Evolutionary conservation across 2,888 invertebrate genomes (phyloP), one percentile per base, ranked within the genome.

Genomic region (Drosophila neotestacea): DNA sequence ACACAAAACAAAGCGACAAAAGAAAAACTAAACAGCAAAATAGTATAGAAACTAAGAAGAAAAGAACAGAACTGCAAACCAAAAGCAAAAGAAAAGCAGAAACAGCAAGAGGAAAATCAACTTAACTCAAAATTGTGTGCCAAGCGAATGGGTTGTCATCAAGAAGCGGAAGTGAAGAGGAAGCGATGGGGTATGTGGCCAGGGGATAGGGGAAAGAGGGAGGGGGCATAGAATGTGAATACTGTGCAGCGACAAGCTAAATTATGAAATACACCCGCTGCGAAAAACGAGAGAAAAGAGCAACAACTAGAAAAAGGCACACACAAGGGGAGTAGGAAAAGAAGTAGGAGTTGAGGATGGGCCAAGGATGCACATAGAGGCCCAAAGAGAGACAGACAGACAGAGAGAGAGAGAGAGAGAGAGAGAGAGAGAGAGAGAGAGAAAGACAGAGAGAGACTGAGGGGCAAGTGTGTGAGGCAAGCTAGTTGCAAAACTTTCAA

Each of bases 211-310:
- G 4, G 13, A 9, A 5, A 13, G 6, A 5, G 27, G 44, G 9
- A 46, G 38, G 48, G 22, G 34, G 60, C 42, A 63, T 68, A 28
- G 48, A 51, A 62, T 66, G 55, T 55, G 59, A 63, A 75, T 66
- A 67, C 62, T 70, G 63, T 54, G 56, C 60, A 46, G 47, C 68
- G 76, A 72, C 79, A 81, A 74, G 77, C 81, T 74, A 85, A 81
- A 82, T 82, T 85, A 82, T 82, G 85, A 82, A 85, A 85, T 77
- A 79, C 68, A 77, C 66, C 70, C 65, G 65, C 51, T 82, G 73
- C 60, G 54, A 68, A 56, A 60, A 41, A 30, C 41, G 5, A 46
- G 13, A 32, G 13, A 62, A 76, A 69, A 55, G 65, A 59, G 69
- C 59, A 69, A 44, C 50, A 39, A 13, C 32, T 36, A 30, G 32